These are phyloP conservation scores for Lethocerus indicus DNA, from an alignment of 1,140 invertebrate genomes.

Conservation along the genomic window DNA sequence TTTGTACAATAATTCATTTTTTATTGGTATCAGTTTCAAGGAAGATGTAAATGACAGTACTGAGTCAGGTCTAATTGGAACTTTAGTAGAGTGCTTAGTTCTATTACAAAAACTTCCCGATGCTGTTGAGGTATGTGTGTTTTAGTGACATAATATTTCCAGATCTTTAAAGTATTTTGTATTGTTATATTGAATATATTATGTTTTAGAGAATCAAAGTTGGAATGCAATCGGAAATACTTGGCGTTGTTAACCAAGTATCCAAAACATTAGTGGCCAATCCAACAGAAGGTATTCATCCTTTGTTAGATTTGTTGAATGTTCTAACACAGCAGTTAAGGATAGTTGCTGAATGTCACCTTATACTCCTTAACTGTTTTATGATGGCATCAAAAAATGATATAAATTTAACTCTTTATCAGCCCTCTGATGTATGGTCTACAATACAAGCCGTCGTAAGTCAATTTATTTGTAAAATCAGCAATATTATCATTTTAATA, in stretches of 20 bases:
- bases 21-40: too few species aligned
- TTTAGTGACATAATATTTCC: neutral
- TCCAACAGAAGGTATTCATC: slow-evolving; percentile 18
- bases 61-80: too few species aligned
- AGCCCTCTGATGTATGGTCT: slow-evolving; percentile 71
- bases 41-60: too few species aligned
- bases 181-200: slow-evolving; percentile 3
- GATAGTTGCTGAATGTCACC: slow-evolving; percentile 50
- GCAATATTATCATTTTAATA: too few species aligned
- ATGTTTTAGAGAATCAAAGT: slow-evolving; percentile 49
- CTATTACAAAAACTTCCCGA: slow-evolving; percentile 69
- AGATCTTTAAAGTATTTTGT: neutral
- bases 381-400: slow-evolving; percentile 34
- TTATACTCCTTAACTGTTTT: slow-evolving; percentile 35
- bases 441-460: slow-evolving; percentile 73
- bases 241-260: slow-evolving; percentile 55
- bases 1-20: too few species aligned
- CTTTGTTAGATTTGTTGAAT: slow-evolving; percentile 35
- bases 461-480: slow-evolving; percentile 16
- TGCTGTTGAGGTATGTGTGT: slow-evolving; percentile 50
- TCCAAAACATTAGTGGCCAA: slow-evolving; percentile 27
- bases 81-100: slow-evolving; percentile 65
- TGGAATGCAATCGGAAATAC: slow-evolving; percentile 62
- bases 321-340: slow-evolving; percentile 59
- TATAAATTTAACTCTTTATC: slow-evolving; percentile 41